Conservation (phyloP, 2,113 vertebrate genomes). For the Diphyllodes magnificus region DNA sequence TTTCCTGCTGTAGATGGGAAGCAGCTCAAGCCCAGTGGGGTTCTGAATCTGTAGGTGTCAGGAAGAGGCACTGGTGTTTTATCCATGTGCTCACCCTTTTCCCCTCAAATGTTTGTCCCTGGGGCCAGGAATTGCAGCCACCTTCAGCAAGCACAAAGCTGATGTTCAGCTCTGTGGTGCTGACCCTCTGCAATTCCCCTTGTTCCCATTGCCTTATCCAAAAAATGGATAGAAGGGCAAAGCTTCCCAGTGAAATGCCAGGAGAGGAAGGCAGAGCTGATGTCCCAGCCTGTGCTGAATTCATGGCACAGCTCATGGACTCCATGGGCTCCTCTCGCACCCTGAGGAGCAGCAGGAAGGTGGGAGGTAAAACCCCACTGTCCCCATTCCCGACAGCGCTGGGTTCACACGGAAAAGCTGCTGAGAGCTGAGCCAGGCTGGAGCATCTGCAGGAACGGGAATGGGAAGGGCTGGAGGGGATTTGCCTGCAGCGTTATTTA, state of each 20-base stretch:
- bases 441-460: background rate
- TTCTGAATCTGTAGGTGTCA: accelerated
- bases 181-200: background rate
- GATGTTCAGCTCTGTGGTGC: accelerated
- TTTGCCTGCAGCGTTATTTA: background rate
- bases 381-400: accelerated
- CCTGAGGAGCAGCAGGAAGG: background rate
- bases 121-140: background rate
- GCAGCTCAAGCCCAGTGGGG: accelerated
- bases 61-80: background rate
- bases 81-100: background rate
- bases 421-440: background rate
- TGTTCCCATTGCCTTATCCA: accelerated
- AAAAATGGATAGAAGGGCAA: background rate
- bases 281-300: background rate
- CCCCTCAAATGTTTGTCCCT: background rate
- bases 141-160: background rate
- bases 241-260: background rate
- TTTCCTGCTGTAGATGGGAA: background rate
- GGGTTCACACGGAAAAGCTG: background rate
- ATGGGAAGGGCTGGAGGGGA: background rate
- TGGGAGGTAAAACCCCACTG: background rate
- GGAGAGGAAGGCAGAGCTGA: background rate
- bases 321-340: background rate
- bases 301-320: background rate